These are phyloP conservation scores for Sitobion miscanthi DNA, from an alignment of 1,140 invertebrate genomes.

Conservation along the genomic window DNA sequence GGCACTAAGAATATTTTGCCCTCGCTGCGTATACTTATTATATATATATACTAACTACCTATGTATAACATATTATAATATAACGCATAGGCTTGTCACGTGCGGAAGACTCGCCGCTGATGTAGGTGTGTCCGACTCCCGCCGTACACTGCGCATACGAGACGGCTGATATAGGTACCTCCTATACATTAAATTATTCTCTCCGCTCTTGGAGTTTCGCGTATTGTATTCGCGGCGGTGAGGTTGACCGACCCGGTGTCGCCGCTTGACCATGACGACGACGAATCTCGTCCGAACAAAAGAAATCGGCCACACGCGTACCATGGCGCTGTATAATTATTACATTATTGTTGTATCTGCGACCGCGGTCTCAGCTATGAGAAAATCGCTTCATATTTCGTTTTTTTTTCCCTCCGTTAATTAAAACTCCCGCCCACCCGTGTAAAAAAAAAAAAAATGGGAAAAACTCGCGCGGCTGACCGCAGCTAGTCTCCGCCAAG, in stretches of 20 bases:
- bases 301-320: slow-evolving; percentile 38
- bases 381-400: not conserved
- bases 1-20: not conserved
- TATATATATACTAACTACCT: not conserved
- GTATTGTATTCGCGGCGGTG: not conserved
- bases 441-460: slow-evolving; percentile 6
- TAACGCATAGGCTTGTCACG: not conserved
- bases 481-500: not conserved
- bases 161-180: not conserved
- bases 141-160: not conserved
- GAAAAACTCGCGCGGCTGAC: not conserved
- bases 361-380: not conserved
- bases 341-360: not conserved
- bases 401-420: not conserved
- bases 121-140: not conserved
- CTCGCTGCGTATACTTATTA: not conserved
- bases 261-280: slow-evolving; percentile 33
- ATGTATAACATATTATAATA: not conserved
- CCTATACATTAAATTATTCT: not conserved
- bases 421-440: slow-evolving; percentile 28
- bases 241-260: not conserved
- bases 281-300: slow-evolving; percentile 6
- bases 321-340: slow-evolving; percentile 37
- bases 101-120: not conserved
- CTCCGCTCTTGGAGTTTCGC: not conserved